phyloP scores from a whole-genome alignment of 92 coral and sea anemone genomes.

The Epizoanthus stellaris region DNA sequence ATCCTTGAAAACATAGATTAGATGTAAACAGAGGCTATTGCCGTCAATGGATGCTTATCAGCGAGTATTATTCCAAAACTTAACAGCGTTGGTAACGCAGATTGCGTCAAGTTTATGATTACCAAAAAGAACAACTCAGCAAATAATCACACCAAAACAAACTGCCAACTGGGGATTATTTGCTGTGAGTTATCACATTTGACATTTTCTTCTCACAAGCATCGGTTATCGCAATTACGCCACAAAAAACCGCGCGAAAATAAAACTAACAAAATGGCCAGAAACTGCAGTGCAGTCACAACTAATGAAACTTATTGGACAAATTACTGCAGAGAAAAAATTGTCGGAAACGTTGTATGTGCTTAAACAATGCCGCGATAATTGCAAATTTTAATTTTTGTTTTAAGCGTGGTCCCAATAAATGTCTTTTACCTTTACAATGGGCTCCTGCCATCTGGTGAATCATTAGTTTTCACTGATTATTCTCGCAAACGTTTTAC shows the following conservation, averaged over 20 bases:
- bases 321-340: constrained; percentile 20
- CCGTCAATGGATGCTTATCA: constrained; percentile 5
- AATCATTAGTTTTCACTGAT: constrained; percentile 31
- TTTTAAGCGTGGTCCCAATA: constrained; percentile 82
- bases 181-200: no score
- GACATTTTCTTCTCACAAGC: background rate
- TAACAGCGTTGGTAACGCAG: background rate
- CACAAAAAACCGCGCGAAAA: background rate
- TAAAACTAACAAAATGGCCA: constrained; percentile 16
- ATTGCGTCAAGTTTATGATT: constrained; percentile 22
- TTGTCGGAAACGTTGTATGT: constrained; percentile 25
- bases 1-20: constrained; percentile 32
- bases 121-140: constrained; percentile 5
- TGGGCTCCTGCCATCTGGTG: constrained; percentile 62
- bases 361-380: constrained; percentile 52
- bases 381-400: constrained; percentile 91
- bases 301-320: constrained; percentile 31
- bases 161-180: no score
- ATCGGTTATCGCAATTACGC: background rate
- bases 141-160: background rate
- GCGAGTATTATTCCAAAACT: background rate
- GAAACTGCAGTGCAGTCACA: background rate
- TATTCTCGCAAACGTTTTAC: constrained; percentile 19
- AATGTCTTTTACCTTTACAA: constrained; percentile 67
- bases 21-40: constrained; percentile 1